phyloP scores from a whole-genome alignment of 92 coral and sea anemone genomes.

The Umimayanthus kanabou region DNA sequence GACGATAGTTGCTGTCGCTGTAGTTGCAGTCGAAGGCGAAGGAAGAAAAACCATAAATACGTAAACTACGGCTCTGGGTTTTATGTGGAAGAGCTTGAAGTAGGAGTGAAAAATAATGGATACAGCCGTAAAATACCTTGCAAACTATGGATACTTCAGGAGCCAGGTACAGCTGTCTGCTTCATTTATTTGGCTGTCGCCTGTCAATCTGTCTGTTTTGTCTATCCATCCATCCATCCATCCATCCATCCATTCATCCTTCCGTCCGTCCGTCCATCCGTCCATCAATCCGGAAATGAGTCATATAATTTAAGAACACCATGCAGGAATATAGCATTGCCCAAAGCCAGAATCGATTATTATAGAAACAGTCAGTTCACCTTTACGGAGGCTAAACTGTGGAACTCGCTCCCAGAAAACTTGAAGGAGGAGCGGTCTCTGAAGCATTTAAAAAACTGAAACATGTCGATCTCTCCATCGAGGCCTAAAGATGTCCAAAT shows the following conservation, averaged over 20 bases:
- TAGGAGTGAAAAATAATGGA: slow-evolving; percentile 50
- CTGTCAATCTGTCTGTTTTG: not conserved
- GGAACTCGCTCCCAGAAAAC: too few relatives aligned
- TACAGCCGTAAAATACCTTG: slow-evolving; percentile 62
- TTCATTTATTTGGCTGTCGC: not conserved
- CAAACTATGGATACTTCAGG: slow-evolving; percentile 63
- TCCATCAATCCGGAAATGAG: too few relatives aligned
- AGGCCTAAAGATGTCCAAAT: too few relatives aligned
- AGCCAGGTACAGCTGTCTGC: slow-evolving; percentile 42
- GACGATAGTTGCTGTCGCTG: slow-evolving; percentile 39
- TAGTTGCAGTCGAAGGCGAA: slow-evolving; percentile 27
- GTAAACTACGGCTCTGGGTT: slow-evolving; percentile 59
- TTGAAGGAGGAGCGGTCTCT: too few relatives aligned
- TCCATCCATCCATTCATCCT: not conserved
- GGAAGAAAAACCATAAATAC: slow-evolving; percentile 34
- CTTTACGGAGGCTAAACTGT: too few relatives aligned
- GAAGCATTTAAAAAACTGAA: too few relatives aligned
- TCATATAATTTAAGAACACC: too few relatives aligned
- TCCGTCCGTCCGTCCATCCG: too few relatives aligned
- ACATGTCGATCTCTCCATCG: too few relatives aligned
- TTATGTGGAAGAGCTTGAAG: slow-evolving; percentile 58
- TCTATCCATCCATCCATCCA: not conserved
- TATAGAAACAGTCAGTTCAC: too few relatives aligned
- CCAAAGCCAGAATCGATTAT: too few relatives aligned
- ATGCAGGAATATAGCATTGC: too few relatives aligned